Conservation (phyloP, 2,888 invertebrate genomes). For the Hecatera dysodea region DNA sequence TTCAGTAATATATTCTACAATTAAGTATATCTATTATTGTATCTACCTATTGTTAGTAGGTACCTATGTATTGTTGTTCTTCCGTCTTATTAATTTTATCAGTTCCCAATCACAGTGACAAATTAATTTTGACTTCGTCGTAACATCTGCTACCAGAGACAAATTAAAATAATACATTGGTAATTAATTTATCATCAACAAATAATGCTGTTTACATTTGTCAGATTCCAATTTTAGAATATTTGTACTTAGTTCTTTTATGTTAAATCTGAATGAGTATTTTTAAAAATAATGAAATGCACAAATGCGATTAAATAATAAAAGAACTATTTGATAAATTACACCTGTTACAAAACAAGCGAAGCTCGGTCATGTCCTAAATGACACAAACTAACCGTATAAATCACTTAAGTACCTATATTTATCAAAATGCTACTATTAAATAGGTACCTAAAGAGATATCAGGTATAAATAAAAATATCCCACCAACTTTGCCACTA, state of each 20-base stretch:
- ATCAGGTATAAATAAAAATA: too few relatives aligned
- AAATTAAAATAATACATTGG: constrained; percentile 42
- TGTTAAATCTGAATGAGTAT: neutral
- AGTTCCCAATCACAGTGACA: constrained; percentile 37
- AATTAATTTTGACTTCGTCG: constrained; percentile 40
- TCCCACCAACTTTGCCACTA: neutral
- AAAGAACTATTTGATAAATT: neutral
- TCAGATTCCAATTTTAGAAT: neutral
- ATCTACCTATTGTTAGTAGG: constrained; percentile 29
- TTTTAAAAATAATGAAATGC: neutral
- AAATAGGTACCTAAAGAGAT: neutral
- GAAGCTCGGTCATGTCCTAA: constrained; percentile 3
- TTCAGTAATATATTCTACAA: neutral
- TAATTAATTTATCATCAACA: constrained; percentile 25
- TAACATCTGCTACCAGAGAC: constrained; percentile 29
- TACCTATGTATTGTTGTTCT: constrained; percentile 41
- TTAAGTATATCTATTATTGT: constrained; percentile 17
- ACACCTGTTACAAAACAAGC: constrained; percentile 1
- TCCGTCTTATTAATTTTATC: constrained; percentile 50
- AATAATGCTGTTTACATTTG: constrained; percentile 15
- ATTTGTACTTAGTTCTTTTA: neutral
- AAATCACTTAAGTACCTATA: neutral
- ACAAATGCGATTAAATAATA: neutral
- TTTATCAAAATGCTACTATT: neutral
- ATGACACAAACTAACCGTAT: constrained; percentile 4